A percentile compares a stretch with the other conserved stretches of the same genome.
Conservation (phyloP, 2,797 vertebrate species). For the Gallirallus australis region DNA sequence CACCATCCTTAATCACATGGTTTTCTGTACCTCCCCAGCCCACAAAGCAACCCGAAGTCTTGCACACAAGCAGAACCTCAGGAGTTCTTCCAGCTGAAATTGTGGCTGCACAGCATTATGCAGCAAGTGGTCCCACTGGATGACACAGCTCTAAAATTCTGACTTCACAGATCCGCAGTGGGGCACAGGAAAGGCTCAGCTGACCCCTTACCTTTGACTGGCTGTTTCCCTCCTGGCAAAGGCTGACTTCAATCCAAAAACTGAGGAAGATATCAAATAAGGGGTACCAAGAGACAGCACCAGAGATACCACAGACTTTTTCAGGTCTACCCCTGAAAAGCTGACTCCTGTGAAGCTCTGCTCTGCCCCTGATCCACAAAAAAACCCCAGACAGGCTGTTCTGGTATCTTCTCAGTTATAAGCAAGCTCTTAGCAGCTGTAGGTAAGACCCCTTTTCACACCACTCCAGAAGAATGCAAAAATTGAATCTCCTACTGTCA, state of each 20-base stretch:
- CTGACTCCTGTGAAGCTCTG: not conserved
- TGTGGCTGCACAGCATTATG: not conserved
- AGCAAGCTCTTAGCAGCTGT: not conserved
- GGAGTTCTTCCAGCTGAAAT: not conserved
- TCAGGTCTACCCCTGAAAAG: not conserved
- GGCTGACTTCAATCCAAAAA: not conserved
- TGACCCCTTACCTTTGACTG: not conserved
- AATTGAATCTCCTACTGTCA: not conserved
- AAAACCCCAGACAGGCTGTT: not conserved
- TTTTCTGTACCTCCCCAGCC: not conserved
- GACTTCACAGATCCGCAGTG: not conserved
- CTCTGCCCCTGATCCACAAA: not conserved
- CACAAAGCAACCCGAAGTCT: not conserved
- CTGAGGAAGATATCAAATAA: not conserved
- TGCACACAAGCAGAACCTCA: not conserved
- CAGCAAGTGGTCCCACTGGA: not conserved
- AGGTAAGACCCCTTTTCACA: not conserved
- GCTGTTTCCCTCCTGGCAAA: not conserved
- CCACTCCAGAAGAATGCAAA: not conserved
- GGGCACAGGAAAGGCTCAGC: not conserved
- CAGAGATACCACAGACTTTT: not conserved
- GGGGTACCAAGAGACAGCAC: not conserved
- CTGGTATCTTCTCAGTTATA: not conserved
- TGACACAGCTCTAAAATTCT: not conserved
- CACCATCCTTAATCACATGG: not conserved